Base-by-base conservation (phyloP, 2,888 invertebrate species). In the Drosophila algonquin region DNA sequence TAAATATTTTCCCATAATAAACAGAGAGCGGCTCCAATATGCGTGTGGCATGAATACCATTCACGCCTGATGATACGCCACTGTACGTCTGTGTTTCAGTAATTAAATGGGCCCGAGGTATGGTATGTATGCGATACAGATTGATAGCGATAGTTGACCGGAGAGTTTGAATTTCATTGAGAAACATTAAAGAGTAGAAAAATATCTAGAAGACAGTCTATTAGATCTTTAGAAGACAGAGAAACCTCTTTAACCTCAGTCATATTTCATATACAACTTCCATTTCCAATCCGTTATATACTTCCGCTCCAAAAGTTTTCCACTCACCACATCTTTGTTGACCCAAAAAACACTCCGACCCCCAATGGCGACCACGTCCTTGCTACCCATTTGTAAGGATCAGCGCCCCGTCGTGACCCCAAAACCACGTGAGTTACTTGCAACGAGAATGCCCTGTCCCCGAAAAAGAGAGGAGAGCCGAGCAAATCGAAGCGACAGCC, bases 401-500 rank as follows among this genome's bases (percentile, higher is more conserved):
- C 54, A 55, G 54, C 54, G 72, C 60, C 59, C 54, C 59, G 54
- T 64, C 55, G 44, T 76, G 80, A 79, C 81, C 77, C 71, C 67
- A 61, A 47, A n/a, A 18, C 56, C 54, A 70, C 74, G 63, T 76
- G 65, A 57, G 57, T 27, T 73, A 44, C 54, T 62, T 40, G 14
- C 40, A 40, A 40, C 40, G 40, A 14, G 40, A 40, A 14, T 52
- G 71, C 40, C 63, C 52, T 50, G 35, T n/a, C 47, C 50, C 63
- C 40, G 64, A 55, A 44, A 60, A 74, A 70, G 61, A 53, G 67
- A n/a, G 67, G 75, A 40, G 24, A 24, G 24, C 4, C 24, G 35
- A 40, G 62, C 67, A 80, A 80, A 81, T 80, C 71, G 58, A 63
- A 79, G 69, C 79, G 76, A 84, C 75, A 81, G 71, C 73, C 64